Evolutionary conservation across 2,113 vertebrate genomes (phyloP).

Genomic region (Ctenodactylus gundi): DNA sequence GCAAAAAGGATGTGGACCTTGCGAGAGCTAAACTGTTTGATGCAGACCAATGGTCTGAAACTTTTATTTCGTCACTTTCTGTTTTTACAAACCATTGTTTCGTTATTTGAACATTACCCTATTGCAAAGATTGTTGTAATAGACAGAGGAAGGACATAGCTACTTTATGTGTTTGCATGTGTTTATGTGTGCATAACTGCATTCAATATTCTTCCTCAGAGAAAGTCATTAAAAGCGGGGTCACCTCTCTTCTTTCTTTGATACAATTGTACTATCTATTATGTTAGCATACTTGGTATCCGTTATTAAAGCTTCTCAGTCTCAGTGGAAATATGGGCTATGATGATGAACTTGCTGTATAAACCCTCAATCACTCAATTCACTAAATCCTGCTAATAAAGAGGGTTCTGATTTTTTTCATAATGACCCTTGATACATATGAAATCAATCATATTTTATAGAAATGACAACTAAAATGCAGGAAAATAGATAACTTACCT

Average conservation of each 20-base stretch:
- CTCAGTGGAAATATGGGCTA: background rate
- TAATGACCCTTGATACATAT: background rate
- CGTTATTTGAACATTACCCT: background rate
- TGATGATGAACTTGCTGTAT: background rate
- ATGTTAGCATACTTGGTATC: background rate
- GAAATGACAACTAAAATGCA: background rate
- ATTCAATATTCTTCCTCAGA: background rate
- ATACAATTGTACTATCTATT: background rate
- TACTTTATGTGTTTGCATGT: too few relatives aligned
- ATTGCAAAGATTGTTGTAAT: background rate
- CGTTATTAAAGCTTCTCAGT: background rate
- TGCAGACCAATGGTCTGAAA: too few relatives aligned
- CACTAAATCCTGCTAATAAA: too few relatives aligned
- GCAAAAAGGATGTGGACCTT: too few relatives aligned
- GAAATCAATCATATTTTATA: background rate
- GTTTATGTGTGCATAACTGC: background rate
- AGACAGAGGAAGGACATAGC: background rate
- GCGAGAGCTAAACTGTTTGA: too few relatives aligned
- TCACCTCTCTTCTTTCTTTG: background rate
- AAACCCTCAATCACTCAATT: background rate
- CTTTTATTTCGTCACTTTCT: too few relatives aligned
- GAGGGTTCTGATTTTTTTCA: background rate
- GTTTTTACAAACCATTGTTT: too few relatives aligned
- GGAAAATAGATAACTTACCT: background rate
- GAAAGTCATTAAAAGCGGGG: background rate